These are phyloP conservation scores for Drosophila trapezifrons DNA, from an alignment of 1,140 invertebrate species.

Conservation along the genomic window DNA sequence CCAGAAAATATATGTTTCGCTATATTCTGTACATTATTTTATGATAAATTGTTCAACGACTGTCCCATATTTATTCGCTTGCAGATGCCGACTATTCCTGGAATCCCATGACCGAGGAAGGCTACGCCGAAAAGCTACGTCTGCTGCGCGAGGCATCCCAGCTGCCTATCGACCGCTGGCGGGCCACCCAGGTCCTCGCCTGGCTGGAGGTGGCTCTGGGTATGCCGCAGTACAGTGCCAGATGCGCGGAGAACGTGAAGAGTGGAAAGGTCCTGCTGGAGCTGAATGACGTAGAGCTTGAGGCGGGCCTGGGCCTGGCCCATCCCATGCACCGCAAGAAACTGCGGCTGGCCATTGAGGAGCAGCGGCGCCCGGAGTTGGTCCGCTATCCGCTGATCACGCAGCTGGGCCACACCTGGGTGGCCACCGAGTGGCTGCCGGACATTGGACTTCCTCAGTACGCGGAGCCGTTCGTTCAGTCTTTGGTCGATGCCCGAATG, in stretches of 20 bases:
- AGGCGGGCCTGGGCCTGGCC: constrained; percentile 93
- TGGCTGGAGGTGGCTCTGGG: constrained; percentile 96
- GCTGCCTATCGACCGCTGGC: constrained; percentile 95
- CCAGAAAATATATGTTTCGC: too few relatives aligned
- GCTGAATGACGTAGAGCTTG: constrained; percentile 94
- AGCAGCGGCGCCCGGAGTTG: constrained; percentile 92
- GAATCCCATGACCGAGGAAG: constrained; percentile 93
- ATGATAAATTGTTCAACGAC: too few relatives aligned
- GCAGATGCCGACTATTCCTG: constrained; percentile 85
- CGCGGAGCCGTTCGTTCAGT: constrained; percentile 93
- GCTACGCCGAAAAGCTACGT: constrained; percentile 92
- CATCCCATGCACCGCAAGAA: constrained; percentile 97
- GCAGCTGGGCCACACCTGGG: constrained; percentile 95
- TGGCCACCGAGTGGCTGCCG: constrained; percentile 95
- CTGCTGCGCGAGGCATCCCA: constrained; percentile 93
- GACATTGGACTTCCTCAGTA: constrained; percentile 95
- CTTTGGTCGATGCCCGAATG: constrained; percentile 95
- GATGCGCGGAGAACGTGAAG: constrained; percentile 96
- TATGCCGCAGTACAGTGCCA: constrained; percentile 95
- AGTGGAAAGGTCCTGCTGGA: constrained; percentile 97
- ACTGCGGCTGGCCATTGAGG: constrained; percentile 96
- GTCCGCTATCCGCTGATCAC: constrained; percentile 94
- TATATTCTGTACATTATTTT: too few relatives aligned
- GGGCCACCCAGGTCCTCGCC: constrained; percentile 95
- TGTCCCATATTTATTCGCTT: background rate